These are phyloP conservation scores for Microcebus griseorufus DNA, from an alignment of 2,113 vertebrate genomes.

Conservation along the genomic window DNA sequence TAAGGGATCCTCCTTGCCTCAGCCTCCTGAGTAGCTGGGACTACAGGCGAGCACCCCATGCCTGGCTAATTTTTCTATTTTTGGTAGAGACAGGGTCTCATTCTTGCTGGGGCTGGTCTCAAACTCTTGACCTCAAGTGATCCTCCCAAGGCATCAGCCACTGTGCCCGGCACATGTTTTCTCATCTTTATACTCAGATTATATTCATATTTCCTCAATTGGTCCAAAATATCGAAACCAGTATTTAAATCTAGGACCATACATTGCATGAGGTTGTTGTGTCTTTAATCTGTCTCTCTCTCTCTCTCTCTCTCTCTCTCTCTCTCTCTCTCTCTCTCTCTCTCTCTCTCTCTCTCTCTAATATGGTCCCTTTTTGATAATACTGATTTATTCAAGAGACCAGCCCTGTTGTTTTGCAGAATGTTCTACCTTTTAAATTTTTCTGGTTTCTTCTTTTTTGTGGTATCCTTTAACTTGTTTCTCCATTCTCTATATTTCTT, in stretches of 20 bases:
- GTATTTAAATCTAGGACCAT: neutral
- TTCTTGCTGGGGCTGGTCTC: too few species aligned
- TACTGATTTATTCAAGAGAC: neutral
- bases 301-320: neutral
- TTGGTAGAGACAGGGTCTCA: too few species aligned
- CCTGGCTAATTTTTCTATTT: too few species aligned
- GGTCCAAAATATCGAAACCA: neutral
- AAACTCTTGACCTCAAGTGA: too few species aligned
- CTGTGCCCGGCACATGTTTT: neutral
- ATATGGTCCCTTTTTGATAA: neutral
- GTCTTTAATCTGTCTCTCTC: neutral
- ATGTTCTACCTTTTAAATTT: slow-evolving; percentile 3
- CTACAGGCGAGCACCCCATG: too few species aligned
- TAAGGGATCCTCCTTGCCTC: too few species aligned
- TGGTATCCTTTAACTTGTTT: neutral
- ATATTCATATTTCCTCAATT: neutral
- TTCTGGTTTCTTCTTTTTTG: neutral
- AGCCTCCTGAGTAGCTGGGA: too few species aligned
- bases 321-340: neutral
- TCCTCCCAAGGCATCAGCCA: too few species aligned
- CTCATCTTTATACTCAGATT: neutral
- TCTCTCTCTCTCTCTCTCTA: neutral
- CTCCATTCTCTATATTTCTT: slow-evolving; percentile 29
- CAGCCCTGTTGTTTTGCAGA: neutral
- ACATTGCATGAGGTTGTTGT: neutral